These are phyloP conservation scores for Hephaestus fuliginosus DNA, from an alignment of 2,797 vertebrate species.

Conservation along the genomic window DNA sequence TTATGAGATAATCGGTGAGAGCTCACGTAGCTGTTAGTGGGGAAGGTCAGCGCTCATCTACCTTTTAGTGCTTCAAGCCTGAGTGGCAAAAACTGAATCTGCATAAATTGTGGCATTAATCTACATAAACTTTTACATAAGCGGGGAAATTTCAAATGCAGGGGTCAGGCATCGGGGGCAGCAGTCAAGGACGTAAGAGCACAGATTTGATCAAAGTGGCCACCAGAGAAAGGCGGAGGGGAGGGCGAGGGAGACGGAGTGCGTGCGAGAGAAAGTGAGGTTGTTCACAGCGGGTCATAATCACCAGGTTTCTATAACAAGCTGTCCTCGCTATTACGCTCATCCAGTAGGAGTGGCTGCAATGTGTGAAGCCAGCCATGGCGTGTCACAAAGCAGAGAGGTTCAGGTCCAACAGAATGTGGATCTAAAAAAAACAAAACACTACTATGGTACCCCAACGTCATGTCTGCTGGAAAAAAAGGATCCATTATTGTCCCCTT, in stretches of 20 bases:
- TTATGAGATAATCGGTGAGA: conserved; percentile 71
- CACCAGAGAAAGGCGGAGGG: conserved; percentile 64
- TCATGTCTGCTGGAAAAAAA: conserved; percentile 22
- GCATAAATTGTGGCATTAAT: conserved; percentile 83
- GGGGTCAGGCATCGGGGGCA: conserved; percentile 72
- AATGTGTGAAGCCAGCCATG: conserved; percentile 29
- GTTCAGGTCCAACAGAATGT: conserved; percentile 17
- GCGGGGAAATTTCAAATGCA: conserved; percentile 73
- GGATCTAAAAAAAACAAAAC: not conserved
- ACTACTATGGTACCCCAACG: not conserved
- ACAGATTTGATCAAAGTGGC: conserved; percentile 79
- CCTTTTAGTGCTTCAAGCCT: conserved; percentile 77
- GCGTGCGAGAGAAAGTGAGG: conserved; percentile 28
- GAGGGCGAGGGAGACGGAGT: conserved; percentile 33
- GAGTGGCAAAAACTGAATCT: conserved; percentile 80
- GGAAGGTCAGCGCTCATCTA: conserved; percentile 78
- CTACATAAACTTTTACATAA: conserved; percentile 83
- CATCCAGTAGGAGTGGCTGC: conserved; percentile 56
- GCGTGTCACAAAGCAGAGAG: conserved; percentile 22
- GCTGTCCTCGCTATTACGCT: conserved; percentile 56
- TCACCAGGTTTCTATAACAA: conserved; percentile 70
- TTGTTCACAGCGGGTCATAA: conserved; percentile 72
- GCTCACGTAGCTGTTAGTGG: conserved; percentile 69
- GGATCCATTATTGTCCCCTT: conserved; percentile 11
- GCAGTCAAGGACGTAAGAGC: conserved; percentile 79